Percentiles rank a stretch among this genome's conserved stretches.
phyloP scores from a whole-genome alignment of 2,888 invertebrate species.

The Oscheius sp. region DNA sequence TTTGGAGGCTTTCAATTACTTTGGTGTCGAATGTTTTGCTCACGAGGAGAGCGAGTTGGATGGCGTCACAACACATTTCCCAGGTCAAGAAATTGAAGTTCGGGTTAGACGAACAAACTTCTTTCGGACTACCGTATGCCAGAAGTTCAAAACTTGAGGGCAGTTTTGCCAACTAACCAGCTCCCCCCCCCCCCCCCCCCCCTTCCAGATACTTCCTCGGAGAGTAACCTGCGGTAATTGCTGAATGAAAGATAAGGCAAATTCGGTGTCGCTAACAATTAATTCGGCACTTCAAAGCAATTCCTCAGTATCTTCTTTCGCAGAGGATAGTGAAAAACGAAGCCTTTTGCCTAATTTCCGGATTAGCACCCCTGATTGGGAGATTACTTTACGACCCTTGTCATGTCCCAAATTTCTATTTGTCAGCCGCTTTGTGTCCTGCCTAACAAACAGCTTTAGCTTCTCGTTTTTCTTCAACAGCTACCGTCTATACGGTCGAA shows the following conservation, averaged over 20 bases:
- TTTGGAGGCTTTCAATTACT: constrained; percentile 17
- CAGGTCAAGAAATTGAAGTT: background rate
- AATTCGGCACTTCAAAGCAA: constrained; percentile 3
- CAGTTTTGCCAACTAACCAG: background rate
- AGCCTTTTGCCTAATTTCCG: constrained; percentile 29
- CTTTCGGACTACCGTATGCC: background rate
- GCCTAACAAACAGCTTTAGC: too few species aligned
- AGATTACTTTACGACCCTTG: constrained; percentile 20
- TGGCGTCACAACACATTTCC: too few species aligned
- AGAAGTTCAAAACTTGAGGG: background rate
- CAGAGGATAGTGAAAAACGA: constrained; percentile 15
- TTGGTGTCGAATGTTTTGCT: constrained; percentile 21
- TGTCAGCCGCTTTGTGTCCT: background rate
- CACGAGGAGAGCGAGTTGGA: too few species aligned
- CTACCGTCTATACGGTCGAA: background rate
- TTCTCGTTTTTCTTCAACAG: background rate
- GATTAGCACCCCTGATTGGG: constrained; percentile 28
- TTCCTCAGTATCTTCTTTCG: background rate
- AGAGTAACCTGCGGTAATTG: constrained; percentile 22
- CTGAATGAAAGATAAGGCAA: constrained; percentile 19
- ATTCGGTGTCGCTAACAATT: constrained; percentile 24
- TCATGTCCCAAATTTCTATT: background rate
- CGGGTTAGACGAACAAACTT: background rate
- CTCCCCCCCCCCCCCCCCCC: background rate
- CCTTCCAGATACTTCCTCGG: background rate